Conservation (phyloP, 2,888 invertebrate species). For the Drosophila nr. perissopoda region DNA sequence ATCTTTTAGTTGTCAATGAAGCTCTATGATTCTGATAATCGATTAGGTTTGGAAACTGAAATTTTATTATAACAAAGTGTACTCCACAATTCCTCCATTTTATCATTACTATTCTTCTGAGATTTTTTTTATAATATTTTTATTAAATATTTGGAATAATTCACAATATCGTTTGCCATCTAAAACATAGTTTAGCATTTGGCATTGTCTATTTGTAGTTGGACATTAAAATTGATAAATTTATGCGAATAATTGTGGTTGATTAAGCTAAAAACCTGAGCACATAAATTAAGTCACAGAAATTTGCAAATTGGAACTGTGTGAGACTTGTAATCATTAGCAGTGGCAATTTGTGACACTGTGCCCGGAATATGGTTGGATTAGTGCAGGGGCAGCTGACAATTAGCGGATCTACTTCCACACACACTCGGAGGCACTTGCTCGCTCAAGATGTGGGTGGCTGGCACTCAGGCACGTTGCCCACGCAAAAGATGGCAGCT, state of each 20-base stretch:
- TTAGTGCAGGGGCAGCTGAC: slow-evolving; percentile 66
- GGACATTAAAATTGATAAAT: slow-evolving; percentile 38
- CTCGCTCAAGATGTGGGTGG: slow-evolving; percentile 66
- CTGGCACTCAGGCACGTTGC: slow-evolving; percentile 76
- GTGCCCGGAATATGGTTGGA: slow-evolving; percentile 62
- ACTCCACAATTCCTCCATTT: background rate
- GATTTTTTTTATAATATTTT: background rate
- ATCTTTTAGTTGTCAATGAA: background rate
- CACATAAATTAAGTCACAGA: slow-evolving; percentile 54
- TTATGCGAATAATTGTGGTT: slow-evolving; percentile 24
- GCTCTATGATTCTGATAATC: background rate
- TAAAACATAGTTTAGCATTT: slow-evolving; percentile 4
- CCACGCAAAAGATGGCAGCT: slow-evolving; percentile 40
- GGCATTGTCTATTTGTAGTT: slow-evolving; percentile 38
- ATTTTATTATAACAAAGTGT: background rate
- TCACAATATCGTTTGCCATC: slow-evolving; percentile 12
- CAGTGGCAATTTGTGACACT: slow-evolving; percentile 58
- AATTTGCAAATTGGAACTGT: slow-evolving; percentile 27
- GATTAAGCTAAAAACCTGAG: slow-evolving; percentile 8
- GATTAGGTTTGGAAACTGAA: background rate
- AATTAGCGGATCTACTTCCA: slow-evolving; percentile 77
- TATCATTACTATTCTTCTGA: background rate
- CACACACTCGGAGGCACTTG: slow-evolving; percentile 18
- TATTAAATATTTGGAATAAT: background rate
- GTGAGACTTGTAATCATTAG: slow-evolving; percentile 46